phyloP scores from a whole-genome alignment of 2,888 invertebrate species.

The Cotesia congregata region DNA sequence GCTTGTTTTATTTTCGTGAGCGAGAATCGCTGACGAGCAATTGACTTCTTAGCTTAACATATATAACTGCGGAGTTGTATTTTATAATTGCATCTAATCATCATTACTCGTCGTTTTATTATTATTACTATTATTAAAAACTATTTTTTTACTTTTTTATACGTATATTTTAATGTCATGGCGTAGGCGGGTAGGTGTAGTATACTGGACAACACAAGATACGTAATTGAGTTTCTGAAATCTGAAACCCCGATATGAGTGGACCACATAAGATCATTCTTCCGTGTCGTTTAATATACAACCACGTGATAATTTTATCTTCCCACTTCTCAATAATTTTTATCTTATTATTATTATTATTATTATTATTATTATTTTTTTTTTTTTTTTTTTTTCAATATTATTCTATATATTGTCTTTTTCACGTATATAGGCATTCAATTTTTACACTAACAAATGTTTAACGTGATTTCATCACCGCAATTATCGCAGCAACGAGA shows the following conservation, averaged over 20 bases:
- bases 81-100: slow-evolving; percentile 28
- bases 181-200: slow-evolving; percentile 3
- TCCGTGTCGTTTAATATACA: slow-evolving; percentile 51
- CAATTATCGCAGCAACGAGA: background rate
- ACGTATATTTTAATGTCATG: background rate
- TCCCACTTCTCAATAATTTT: slow-evolving; percentile 16
- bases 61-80: slow-evolving; percentile 19
- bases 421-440: background rate
- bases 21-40: slow-evolving; percentile 31
- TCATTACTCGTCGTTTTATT: slow-evolving; percentile 25
- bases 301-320: slow-evolving; percentile 20
- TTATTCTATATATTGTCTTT: background rate
- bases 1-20: slow-evolving; percentile 27
- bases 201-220: background rate
- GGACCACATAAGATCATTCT: slow-evolving; percentile 59
- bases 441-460: background rate
- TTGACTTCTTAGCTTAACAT: slow-evolving; percentile 25
- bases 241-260: slow-evolving; percentile 43
- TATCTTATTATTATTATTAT: background rate
- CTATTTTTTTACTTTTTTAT: background rate
- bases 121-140: slow-evolving; percentile 16
- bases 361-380: too few species aligned
- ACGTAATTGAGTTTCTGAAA: slow-evolving; percentile 42
- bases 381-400: background rate
- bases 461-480: background rate